Evolutionary conservation across 2,888 invertebrate species (phyloP).

Genomic region (Conistra vaccinii): DNA sequence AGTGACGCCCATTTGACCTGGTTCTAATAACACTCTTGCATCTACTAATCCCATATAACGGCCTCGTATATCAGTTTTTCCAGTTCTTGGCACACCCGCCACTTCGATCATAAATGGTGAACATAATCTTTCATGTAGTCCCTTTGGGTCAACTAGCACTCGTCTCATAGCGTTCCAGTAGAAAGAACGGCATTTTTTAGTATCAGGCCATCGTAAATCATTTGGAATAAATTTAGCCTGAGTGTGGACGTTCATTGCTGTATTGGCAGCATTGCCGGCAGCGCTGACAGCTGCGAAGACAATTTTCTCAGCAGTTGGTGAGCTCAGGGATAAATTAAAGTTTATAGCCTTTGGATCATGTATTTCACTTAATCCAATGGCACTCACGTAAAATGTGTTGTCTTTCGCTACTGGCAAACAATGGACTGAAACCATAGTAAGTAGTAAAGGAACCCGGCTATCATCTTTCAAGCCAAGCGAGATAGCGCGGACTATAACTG

Average conservation of each 20-base stretch:
- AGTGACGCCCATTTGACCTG: constrained; percentile 79
- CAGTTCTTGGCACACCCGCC: constrained; percentile 82
- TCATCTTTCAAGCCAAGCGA: constrained; percentile 68
- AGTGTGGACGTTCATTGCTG: constrained; percentile 72
- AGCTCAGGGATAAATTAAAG: constrained; percentile 82
- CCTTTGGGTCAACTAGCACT: constrained; percentile 78
- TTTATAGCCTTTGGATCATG: constrained; percentile 70
- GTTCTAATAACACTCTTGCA: constrained; percentile 80
- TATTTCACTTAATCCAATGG: constrained; percentile 79
- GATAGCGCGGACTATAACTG: constrained; percentile 72
- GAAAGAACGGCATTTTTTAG: constrained; percentile 73
- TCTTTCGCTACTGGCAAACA: constrained; percentile 82
- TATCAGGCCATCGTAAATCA: constrained; percentile 70
- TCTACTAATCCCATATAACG: constrained; percentile 84
- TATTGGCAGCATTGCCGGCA: constrained; percentile 76
- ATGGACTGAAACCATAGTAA: constrained; percentile 84
- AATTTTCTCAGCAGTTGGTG: constrained; percentile 73
- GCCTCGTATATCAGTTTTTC: constrained; percentile 83
- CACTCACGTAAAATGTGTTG: constrained; percentile 81
- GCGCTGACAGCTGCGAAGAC: constrained; percentile 82
- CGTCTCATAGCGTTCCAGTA: constrained; percentile 86
- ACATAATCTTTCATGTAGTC: constrained; percentile 73
- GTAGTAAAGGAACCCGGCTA: constrained; percentile 72
- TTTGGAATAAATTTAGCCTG: constrained; percentile 81
- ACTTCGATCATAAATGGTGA: constrained; percentile 81